Base-by-base conservation (phyloP, 1,140 invertebrate genomes). In the Euura lappo region DNA sequence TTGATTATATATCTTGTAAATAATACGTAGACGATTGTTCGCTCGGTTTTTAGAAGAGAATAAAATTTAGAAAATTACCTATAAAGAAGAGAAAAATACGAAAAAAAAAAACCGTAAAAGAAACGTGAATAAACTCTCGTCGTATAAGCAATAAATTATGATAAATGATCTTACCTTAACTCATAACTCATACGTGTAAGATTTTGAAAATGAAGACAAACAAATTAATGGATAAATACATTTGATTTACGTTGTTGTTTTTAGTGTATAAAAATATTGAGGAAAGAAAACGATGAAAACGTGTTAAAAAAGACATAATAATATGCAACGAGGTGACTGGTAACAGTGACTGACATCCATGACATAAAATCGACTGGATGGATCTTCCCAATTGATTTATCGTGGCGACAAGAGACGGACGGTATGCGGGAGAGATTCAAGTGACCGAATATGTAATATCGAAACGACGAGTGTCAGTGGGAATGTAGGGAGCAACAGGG, bases 171-270 rank as follows among this genome's bases (percentile, higher is more conserved):
- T 60, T 60, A 60, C 13, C 10, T 60, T 11, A 60, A 11, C 10
- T 60, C 13, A 60, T 60, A 28, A 28, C 28, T 28, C 28, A 28
- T 28, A 28, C 28, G 28, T 28, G 13, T 60, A 6, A 60, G 51
- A 60, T 60, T 60, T 60, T 60, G 28, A 28, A 28, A 60, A 60
- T 60, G 66, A 68, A 28, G 28, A 68, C 44, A 42, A 68, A 68
- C 44, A 68, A 68, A 68, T 68, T 44, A 68, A 68, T 8, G 66
- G 28, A 44, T 44, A 44, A 42, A 68, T 1, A 42, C 66, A 42
- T 44, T 42, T 68, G 4, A 6, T n/a, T n/a, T 60, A 60, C 3
- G 51, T 60, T 60, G 51, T 60, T 60, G 51, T 60, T 28, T 28
- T 28, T 28, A 60, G 10, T 60, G 51, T 60, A 60, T 60, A 60